A percentile compares a stretch with the other conserved stretches of the same genome.
These are phyloP conservation scores for Mesorhabditis sp. DNA, from an alignment of 2,888 invertebrate species.

Conservation along the genomic window DNA sequence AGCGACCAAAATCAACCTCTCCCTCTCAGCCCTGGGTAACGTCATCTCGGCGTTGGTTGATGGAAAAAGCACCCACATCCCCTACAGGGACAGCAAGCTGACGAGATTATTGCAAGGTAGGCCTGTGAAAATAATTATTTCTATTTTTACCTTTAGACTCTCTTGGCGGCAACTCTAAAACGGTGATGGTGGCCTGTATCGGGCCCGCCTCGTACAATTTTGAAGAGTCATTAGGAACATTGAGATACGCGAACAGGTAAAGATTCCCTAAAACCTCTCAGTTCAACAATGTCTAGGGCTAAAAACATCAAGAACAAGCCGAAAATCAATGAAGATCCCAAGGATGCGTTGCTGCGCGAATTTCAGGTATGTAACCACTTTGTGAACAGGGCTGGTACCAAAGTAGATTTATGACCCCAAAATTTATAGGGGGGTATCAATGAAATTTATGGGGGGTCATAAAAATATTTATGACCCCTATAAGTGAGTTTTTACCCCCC, in stretches of 20 bases:
- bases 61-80: constrained; percentile 92
- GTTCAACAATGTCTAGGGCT: constrained; percentile 83
- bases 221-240: constrained; percentile 73
- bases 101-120: constrained; percentile 82
- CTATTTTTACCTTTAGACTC: constrained; percentile 70
- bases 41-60: constrained; percentile 97
- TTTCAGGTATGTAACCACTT: constrained; percentile 76
- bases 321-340: constrained; percentile 96
- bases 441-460: neutral
- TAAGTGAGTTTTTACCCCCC: no score
- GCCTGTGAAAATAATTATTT: neutral
- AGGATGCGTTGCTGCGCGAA: constrained; percentile 89
- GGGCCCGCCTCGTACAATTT: constrained; percentile 96
- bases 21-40: constrained; percentile 91
- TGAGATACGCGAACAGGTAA: constrained; percentile 30
- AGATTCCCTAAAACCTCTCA: constrained; percentile 22
- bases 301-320: constrained; percentile 99
- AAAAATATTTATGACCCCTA: neutral
- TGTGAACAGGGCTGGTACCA: no score
- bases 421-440: neutral
- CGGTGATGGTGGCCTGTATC: constrained; percentile 98
- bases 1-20: constrained; percentile 95
- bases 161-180: constrained; percentile 94
- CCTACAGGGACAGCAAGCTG: constrained; percentile 94
- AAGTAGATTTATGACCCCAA: neutral